Percentiles rank a stretch among this genome's conserved stretches.
These are phyloP conservation scores for Plodia interpunctella DNA, from an alignment of 1,140 invertebrate species.

Conservation along the genomic window DNA sequence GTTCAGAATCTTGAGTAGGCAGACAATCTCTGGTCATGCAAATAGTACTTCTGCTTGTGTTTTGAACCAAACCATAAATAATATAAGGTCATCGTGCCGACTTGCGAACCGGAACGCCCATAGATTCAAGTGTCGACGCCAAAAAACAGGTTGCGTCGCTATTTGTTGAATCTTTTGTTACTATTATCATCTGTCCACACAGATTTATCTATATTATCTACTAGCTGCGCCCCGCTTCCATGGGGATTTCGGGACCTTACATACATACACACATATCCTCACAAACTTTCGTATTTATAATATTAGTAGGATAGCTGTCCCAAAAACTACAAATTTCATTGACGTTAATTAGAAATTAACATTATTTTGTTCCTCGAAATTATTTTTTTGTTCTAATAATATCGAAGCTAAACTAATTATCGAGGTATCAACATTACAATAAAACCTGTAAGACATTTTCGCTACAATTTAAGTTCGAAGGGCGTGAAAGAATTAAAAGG, in stretches of 20 bases:
- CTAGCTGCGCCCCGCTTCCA: too few relatives aligned
- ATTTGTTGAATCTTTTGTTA: conserved; percentile 39
- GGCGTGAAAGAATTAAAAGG: conserved; percentile 9
- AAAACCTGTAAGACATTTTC: too few relatives aligned
- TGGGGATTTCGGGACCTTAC: too few relatives aligned
- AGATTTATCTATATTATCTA: too few relatives aligned
- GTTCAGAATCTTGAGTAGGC: too few relatives aligned
- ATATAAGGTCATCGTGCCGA: conserved; percentile 69
- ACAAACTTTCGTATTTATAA: too few relatives aligned
- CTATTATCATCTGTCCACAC: conserved; percentile 22
- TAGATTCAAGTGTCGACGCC: conserved; percentile 56
- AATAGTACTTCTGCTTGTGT: conserved; percentile 33
- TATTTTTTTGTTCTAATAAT: too few relatives aligned
- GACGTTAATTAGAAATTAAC: too few relatives aligned
- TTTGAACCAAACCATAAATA: conserved; percentile 45
- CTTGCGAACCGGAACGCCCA: conserved; percentile 69
- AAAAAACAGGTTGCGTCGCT: conserved; percentile 55
- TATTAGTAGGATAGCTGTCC: too few relatives aligned
- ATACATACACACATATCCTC: too few relatives aligned
- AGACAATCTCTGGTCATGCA: not conserved
- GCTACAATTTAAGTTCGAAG: not conserved
- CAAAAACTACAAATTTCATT: too few relatives aligned
- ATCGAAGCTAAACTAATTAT: conserved; percentile 3
- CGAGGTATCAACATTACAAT: not conserved
- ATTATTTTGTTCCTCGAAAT: too few relatives aligned